phyloP scores from a whole-genome alignment of 2,113 vertebrate species.

The Asarcornis scutulata region DNA sequence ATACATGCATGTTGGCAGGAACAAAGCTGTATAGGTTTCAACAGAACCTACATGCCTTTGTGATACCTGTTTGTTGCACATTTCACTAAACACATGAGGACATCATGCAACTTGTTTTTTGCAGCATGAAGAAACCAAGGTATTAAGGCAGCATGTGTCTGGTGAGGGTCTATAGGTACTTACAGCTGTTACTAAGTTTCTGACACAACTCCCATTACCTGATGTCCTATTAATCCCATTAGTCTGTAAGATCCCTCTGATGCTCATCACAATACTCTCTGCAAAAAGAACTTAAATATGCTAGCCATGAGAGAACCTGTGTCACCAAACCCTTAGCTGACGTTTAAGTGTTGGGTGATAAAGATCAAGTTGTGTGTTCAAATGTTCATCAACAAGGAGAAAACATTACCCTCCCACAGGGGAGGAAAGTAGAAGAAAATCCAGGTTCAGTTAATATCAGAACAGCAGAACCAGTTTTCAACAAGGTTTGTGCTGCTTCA shows the following conservation, averaged over 20 bases:
- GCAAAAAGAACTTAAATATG: neutral
- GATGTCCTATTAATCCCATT: neutral
- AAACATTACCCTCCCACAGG: neutral
- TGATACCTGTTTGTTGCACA: neutral
- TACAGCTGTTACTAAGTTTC: neutral
- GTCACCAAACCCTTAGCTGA: neutral
- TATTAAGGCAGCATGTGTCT: neutral
- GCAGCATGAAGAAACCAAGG: neutral
- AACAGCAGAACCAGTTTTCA: neutral
- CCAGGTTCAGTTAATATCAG: neutral
- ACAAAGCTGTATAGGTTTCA: neutral
- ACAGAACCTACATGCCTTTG: neutral
- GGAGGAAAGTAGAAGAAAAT: neutral
- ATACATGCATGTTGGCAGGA: neutral
- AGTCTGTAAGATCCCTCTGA: neutral
- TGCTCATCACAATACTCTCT: neutral
- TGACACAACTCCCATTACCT: neutral
- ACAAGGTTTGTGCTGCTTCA: neutral
- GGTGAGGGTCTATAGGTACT: neutral
- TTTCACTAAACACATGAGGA: neutral
- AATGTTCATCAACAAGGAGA: neutral
- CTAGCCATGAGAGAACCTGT: neutral
- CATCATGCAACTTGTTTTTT: neutral
- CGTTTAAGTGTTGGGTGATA: neutral
- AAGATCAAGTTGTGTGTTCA: neutral